Conservation (phyloP, 2,888 invertebrate genomes). For the Caenorhabditis virilis region DNA sequence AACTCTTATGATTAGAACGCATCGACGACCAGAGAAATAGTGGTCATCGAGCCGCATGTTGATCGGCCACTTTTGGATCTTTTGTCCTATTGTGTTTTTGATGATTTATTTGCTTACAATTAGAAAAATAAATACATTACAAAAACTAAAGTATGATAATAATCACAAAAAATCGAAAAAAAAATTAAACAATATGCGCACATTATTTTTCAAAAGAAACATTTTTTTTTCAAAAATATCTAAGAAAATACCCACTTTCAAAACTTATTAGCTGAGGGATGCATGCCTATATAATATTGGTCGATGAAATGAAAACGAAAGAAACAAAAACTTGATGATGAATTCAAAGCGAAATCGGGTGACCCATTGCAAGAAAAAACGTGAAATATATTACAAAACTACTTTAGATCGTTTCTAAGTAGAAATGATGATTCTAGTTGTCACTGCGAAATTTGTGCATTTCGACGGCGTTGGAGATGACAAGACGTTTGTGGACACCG, state of each 20-base stretch:
- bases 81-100: background rate
- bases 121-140: background rate
- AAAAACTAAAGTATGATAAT: constrained; percentile 1
- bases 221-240: background rate
- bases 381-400: background rate
- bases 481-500: constrained; percentile 37
- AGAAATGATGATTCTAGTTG: constrained; percentile 7
- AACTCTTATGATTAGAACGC: too few relatives aligned
- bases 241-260: background rate
- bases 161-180: background rate
- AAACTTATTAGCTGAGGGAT: background rate
- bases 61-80: constrained; percentile 14
- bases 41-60: constrained; percentile 18
- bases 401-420: background rate
- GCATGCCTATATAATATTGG: constrained; percentile 1
- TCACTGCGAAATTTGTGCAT: constrained; percentile 17
- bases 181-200: background rate
- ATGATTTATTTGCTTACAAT: background rate
- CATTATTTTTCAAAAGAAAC: background rate
- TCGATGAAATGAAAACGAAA: constrained; percentile 1
- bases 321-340: background rate
- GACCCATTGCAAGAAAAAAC: background rate
- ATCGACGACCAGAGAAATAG: constrained; percentile 1
- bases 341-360: background rate
- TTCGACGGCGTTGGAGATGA: constrained; percentile 24